These are phyloP conservation scores for Paratilapia polleni DNA, from an alignment of 2,113 vertebrate species.

Conservation along the genomic window DNA sequence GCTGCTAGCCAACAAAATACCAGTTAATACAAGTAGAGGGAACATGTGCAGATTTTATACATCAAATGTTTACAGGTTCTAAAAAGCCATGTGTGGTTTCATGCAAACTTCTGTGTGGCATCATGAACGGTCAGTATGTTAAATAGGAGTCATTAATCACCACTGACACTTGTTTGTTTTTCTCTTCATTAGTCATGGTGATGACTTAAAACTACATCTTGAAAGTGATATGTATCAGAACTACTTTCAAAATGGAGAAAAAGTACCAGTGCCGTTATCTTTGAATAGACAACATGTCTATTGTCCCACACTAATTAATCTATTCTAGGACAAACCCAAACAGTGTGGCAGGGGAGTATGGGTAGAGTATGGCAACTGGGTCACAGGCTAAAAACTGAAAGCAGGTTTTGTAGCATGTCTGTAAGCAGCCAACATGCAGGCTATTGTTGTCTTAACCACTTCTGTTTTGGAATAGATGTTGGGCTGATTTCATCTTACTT, in stretches of 20 bases:
- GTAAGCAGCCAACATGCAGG: not conserved
- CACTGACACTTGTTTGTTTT: not conserved
- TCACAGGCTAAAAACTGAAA: conserved; percentile 31
- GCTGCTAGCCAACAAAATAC: not conserved
- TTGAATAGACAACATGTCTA: not conserved
- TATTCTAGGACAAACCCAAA: conserved; percentile 20
- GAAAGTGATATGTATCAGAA: not conserved
- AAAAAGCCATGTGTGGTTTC: not conserved
- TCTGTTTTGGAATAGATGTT: not conserved
- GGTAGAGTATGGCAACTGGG: conserved; percentile 12
- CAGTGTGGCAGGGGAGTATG: not conserved
- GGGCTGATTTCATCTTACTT: not conserved
- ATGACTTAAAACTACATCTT: not conserved
- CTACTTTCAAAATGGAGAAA: not conserved
- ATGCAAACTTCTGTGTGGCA: not conserved
- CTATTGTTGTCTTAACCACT: not conserved
- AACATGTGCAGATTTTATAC: not conserved
- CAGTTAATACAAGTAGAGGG: not conserved
- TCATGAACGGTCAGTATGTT: not conserved
- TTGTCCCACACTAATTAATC: conserved; percentile 1
- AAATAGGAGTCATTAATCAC: not conserved
- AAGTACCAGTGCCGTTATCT: not conserved
- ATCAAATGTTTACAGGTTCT: not conserved
- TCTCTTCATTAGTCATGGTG: not conserved
- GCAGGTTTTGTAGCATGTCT: not conserved